phyloP scores from a whole-genome alignment of 2,888 invertebrate genomes.

The Amphiduros pacificus region DNA sequence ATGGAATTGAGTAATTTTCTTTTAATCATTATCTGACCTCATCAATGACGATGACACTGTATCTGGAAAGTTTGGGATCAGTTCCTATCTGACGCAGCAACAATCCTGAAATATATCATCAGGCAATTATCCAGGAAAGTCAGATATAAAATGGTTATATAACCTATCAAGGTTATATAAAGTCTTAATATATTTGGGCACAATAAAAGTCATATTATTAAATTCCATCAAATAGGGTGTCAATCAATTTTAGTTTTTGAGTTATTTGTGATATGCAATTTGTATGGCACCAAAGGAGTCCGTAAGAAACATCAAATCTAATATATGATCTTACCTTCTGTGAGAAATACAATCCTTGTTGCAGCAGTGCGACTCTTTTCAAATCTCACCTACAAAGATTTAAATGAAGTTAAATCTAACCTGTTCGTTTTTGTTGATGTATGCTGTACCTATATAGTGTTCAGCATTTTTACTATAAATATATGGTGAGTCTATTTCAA shows the following conservation, averaged over 20 bases:
- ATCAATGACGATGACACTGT: slow-evolving; percentile 92
- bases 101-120: slow-evolving; percentile 48
- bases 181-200: not conserved
- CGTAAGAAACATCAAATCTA: too few species aligned
- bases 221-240: not conserved
- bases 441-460: too few species aligned
- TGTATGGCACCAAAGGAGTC: not conserved
- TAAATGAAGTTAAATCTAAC: not conserved
- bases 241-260: not conserved
- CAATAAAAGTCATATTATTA: not conserved
- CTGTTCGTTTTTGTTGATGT: too few species aligned
- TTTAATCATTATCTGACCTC: too few species aligned
- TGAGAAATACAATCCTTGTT: slow-evolving; percentile 92
- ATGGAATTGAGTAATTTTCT: too few species aligned
- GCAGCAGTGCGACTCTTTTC: slow-evolving; percentile 84
- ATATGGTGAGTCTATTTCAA: too few species aligned
- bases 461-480: too few species aligned
- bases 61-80: slow-evolving; percentile 75
- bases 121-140: too few species aligned
- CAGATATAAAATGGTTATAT: not conserved
- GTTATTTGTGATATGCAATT: not conserved
- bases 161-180: not conserved
- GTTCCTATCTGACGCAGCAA: slow-evolving; percentile 73
- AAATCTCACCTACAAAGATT: slow-evolving; percentile 67
- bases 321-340: slow-evolving; percentile 75